Base-by-base conservation (phyloP, 2,113 vertebrate genomes). In the Silurus asotus region DNA sequence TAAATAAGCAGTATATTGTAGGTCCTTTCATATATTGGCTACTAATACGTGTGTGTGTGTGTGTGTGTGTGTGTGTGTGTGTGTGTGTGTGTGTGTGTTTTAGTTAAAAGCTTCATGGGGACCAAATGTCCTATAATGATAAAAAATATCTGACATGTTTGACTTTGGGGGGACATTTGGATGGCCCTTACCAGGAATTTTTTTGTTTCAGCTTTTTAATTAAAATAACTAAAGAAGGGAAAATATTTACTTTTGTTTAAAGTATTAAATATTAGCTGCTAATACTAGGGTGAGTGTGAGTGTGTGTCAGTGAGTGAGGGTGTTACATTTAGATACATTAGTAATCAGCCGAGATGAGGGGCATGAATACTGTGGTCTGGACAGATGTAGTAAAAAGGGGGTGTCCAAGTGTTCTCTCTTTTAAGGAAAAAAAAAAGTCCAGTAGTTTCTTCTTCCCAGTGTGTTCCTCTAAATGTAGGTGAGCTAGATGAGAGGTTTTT, bases 401-500 rank as follows among this genome's bases (percentile, higher is more conserved):
- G 23, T 17, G 17, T 65, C 59, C 45, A 77, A 62, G 65, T 11
- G 17, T 8, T 77, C 53, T 83, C 81, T 55, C 6, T 17, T 76
- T 78, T 79, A 49, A 79, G 5, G 14, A 25, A 76, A 78, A 58
- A 78, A 58, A 76, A 53, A 14, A 37, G 15, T 19, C 28, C 28
- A 19, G 1, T 56, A 79, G 15, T 7, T 25, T 5, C 77, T 79
- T 8, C 8, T 59, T 59, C 55, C 77, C 77, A 58, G 20, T 55
- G 23, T 78, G 61, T 53, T 53, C 67, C 59, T 45, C 20, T 77
- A 78, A 85, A 84, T 56, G 76, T 79, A 79, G 77, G 8, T 56
- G 45, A 20, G 77, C 25, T 45, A 4, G 8, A 79, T 55, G 13
- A 9, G 55, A 55, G 49, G 23, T 55, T 55, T 10, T 25, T 10